Base-by-base conservation (phyloP, 2,888 invertebrate species). In the Papilio elwesi region DNA sequence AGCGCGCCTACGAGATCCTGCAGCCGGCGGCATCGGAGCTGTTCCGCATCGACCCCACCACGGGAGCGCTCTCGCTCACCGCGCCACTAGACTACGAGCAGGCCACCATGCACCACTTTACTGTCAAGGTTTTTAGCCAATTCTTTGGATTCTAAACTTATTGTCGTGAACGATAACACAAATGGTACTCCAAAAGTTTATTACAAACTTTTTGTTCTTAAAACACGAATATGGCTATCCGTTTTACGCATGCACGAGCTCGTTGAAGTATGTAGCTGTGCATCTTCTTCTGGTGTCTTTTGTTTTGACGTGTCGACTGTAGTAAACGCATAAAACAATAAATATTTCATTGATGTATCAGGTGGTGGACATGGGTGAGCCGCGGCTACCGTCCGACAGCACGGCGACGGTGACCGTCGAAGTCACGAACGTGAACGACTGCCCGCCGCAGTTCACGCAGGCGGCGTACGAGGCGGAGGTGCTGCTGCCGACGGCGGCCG, bases 391-490 rank as follows among this genome's bases (percentile, higher is more conserved):
- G 36, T 97, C 98, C 0, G 96, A 96, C 80, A 96, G 96, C 71
- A 95, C 96, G 12, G 98, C 98, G 0, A 95, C 94, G 75, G 98
- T 99, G 13, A 92, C 95, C 76, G 97, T 99, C 43, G 91, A 94
- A 73, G 96, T 99, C 48, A 94, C 92, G 8, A 98, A 98, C 89
- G 96, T 98, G 8, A 98, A 99, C 90, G 98, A 98, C 86, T 97
- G 97, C 80, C 96, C 98, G n/a, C 98, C 98, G 5, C 91, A 94
- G 69, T 98, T 99, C 89, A 90, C 95, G 10, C 94, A 95, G 74
- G 85, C 95, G 13, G 90, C 95, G 69, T 97, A 98, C 88, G 96
- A 96, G 81, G 96, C 97, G 0, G 96, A 96, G 0, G 90, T 98
- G 67, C 92, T 97, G 74, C 88, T 98, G 77, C 98, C 98, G 16